Percentiles rank a stretch among this genome's conserved stretches.
These are phyloP conservation scores for Lagorchestes hirsutus DNA, from an alignment of 2,797 vertebrate genomes.

Conservation along the genomic window DNA sequence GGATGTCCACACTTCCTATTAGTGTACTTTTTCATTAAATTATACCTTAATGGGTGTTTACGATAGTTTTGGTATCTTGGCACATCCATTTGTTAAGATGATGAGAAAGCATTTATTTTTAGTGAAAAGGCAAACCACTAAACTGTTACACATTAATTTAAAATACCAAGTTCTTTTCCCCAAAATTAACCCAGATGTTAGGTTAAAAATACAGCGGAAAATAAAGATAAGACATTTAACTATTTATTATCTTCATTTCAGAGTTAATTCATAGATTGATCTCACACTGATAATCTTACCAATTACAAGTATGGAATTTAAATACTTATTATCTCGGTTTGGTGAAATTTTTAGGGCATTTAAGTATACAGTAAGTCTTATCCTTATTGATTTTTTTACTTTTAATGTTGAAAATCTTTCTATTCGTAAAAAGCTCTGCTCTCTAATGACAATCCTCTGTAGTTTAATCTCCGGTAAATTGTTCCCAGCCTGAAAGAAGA, in stretches of 20 bases:
- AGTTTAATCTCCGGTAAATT: neutral
- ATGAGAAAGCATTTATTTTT: neutral
- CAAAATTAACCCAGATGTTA: neutral
- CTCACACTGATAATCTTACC: neutral
- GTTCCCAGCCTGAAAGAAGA: slow-evolving; percentile 9
- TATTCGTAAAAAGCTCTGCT: neutral
- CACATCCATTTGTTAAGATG: neutral
- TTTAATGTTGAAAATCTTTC: neutral
- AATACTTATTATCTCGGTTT: slow-evolving; percentile 3
- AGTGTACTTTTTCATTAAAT: neutral
- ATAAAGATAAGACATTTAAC: neutral
- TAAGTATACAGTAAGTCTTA: neutral
- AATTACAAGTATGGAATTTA: slow-evolving; percentile 1
- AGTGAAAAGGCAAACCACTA: neutral
- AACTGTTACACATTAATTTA: neutral
- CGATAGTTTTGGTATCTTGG: neutral
- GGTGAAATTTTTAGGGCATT: neutral
- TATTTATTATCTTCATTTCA: neutral
- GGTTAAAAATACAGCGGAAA: neutral
- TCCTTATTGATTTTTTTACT: slow-evolving; percentile 3
- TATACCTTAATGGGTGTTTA: neutral
- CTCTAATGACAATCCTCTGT: slow-evolving; percentile 33
- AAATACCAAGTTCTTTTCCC: neutral
- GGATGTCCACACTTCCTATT: neutral
- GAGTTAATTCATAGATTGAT: neutral